Evolutionary conservation across 2,888 invertebrate species (phyloP).

Genomic region (Aspidiotus destructor): DNA sequence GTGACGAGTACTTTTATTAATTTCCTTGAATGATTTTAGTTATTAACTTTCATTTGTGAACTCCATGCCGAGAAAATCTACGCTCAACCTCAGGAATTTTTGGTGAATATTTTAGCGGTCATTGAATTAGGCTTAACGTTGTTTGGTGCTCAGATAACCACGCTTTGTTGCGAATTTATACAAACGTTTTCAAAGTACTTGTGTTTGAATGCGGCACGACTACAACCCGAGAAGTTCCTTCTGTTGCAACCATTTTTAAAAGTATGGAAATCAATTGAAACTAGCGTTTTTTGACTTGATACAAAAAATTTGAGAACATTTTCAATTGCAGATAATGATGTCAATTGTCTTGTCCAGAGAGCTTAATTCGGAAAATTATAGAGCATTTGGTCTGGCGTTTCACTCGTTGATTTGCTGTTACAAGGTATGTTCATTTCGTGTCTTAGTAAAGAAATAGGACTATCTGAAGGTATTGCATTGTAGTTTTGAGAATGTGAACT

Average conservation of each 20-base stretch:
- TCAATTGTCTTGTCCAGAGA: constrained; percentile 55
- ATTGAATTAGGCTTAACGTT: constrained; percentile 53
- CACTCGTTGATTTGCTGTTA: constrained; percentile 59
- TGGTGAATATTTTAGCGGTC: constrained; percentile 49
- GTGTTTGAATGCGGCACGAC: constrained; percentile 40
- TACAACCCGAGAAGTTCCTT: constrained; percentile 42
- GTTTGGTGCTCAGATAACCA: constrained; percentile 50
- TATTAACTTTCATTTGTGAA: constrained; percentile 56
- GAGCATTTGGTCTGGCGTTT: constrained; percentile 51
- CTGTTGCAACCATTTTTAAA: constrained; percentile 46
- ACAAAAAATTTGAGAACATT: constrained; percentile 8
- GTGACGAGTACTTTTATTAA: too few relatives aligned
- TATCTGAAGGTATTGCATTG: too few relatives aligned
- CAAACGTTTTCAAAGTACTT: constrained; percentile 48
- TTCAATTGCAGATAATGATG: constrained; percentile 50
- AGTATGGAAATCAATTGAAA: constrained; percentile 39
- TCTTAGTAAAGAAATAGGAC: too few relatives aligned
- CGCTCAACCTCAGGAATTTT: constrained; percentile 45
- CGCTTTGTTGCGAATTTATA: constrained; percentile 52
- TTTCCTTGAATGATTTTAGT: constrained; percentile 39
- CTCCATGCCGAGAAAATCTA: constrained; percentile 51
- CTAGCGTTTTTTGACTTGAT: constrained; percentile 17
- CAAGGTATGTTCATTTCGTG: constrained; percentile 41
- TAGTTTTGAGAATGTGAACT: too few relatives aligned
- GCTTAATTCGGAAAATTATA: constrained; percentile 54